These are phyloP conservation scores for Propithecus coquereli DNA, from an alignment of 2,113 vertebrate species.

Conservation along the genomic window DNA sequence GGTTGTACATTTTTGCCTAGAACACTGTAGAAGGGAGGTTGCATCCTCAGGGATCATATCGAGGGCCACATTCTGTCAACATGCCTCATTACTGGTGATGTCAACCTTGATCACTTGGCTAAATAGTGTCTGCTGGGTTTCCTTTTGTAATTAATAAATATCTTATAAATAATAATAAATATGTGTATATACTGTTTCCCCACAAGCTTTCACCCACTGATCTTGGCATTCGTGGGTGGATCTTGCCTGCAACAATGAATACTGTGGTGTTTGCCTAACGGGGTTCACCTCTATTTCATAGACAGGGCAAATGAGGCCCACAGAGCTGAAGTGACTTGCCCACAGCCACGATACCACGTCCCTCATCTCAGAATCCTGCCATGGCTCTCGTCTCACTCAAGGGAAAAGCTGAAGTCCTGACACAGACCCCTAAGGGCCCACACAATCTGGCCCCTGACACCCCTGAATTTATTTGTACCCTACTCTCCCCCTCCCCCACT, in stretches of 20 bases:
- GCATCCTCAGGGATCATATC: background rate
- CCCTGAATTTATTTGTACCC: background rate
- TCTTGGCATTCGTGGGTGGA: background rate
- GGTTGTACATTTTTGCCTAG: background rate
- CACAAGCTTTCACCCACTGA: background rate
- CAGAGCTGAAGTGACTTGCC: background rate
- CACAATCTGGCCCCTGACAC: background rate
- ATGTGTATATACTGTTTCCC: background rate
- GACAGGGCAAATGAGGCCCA: background rate
- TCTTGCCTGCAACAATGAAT: background rate
- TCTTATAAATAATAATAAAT: no score
- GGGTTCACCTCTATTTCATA: background rate
- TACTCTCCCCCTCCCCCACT: background rate
- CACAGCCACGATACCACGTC: background rate
- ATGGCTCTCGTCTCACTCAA: background rate
- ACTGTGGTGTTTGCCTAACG: background rate
- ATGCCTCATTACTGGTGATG: background rate
- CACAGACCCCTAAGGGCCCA: fast-evolving
- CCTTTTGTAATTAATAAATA: background rate
- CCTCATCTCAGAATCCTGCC: background rate
- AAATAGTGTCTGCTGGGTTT: background rate
- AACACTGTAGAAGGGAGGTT: background rate
- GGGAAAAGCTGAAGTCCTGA: background rate
- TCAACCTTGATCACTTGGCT: background rate
- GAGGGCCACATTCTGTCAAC: fast-evolving